Conservation (phyloP, 1,140 invertebrate genomes). For the Drosophila serrata region DNA sequence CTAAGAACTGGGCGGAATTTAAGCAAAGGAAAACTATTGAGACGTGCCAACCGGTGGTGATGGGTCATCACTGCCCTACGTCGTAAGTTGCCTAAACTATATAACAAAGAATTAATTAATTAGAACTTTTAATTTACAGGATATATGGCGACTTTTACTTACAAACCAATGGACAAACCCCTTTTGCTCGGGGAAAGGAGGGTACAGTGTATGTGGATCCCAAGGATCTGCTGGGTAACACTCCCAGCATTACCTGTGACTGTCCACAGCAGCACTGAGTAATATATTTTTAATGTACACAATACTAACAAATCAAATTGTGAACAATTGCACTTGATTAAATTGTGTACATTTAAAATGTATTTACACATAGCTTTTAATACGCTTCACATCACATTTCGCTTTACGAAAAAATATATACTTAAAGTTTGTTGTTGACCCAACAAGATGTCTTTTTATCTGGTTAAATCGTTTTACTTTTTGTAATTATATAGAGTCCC, state of each 20-base stretch:
- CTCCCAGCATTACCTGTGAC: conserved; percentile 38
- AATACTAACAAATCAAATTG: neutral
- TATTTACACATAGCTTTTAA: conserved; percentile 19
- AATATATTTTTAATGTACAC: neutral
- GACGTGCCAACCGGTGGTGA: conserved; percentile 50
- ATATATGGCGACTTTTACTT: conserved; percentile 85
- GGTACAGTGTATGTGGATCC: conserved; percentile 76
- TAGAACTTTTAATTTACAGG: conserved; percentile 49
- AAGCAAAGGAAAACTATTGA: conserved; percentile 68
- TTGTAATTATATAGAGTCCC: neutral
- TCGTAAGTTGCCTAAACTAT: conserved; percentile 42
- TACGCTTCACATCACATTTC: conserved; percentile 23
- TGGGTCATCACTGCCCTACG: conserved; percentile 81
- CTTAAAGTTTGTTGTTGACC: conserved; percentile 38
- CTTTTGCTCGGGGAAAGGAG: conserved; percentile 81
- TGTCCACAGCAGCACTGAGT: conserved; percentile 5
- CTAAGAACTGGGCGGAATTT: conserved; percentile 85
- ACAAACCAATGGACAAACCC: conserved; percentile 84
- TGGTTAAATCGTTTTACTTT: neutral
- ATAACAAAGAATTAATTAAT: neutral
- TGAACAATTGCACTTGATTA: neutral
- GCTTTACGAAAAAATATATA: conserved; percentile 31
- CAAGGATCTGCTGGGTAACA: conserved; percentile 71
- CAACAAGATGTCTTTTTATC: neutral
- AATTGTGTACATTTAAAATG: conserved; percentile 19